Evolutionary conservation across 2,113 vertebrate species (phyloP).

Genomic region (Elephas maximus): DNA sequence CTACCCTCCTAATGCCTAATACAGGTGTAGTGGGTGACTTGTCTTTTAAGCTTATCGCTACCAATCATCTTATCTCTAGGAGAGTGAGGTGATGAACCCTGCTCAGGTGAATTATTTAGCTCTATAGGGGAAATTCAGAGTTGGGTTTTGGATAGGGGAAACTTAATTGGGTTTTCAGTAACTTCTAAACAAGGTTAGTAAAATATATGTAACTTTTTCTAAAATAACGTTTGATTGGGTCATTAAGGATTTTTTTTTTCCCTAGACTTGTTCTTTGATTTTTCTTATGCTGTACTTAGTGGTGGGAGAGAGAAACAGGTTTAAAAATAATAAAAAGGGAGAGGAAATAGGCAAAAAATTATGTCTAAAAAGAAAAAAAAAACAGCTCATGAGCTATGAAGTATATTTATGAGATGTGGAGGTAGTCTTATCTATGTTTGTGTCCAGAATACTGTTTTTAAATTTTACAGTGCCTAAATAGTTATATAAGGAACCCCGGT

Average conservation of each 20-base stretch:
- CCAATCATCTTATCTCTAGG: neutral
- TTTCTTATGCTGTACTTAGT: neutral
- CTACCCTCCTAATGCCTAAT: neutral
- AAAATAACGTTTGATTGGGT: constrained; percentile 1
- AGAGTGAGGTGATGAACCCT: neutral
- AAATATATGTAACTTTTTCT: neutral
- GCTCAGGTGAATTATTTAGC: constrained; percentile 18
- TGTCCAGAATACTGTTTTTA: neutral
- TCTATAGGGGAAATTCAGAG: neutral
- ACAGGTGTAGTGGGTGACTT: neutral
- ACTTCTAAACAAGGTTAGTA: neutral
- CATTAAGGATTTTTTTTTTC: constrained; percentile 14
- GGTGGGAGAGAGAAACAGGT: neutral
- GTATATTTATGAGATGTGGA: neutral
- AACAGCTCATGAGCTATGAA: neutral
- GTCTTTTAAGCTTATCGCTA: constrained; percentile 1
- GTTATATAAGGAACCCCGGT: too few relatives aligned
- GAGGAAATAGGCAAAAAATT: constrained; percentile 39
- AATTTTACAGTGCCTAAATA: neutral
- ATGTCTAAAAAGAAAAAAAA: neutral
- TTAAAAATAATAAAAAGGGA: constrained; percentile 44
- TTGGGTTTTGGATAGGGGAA: neutral
- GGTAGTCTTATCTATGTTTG: neutral
- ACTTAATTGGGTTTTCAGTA: constrained; percentile 38
- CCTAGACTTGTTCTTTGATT: neutral